A percentile compares a stretch with the other conserved stretches of the same genome.
Conservation (phyloP, 1,140 invertebrate species). For the Antheraea pernyi region DNA sequence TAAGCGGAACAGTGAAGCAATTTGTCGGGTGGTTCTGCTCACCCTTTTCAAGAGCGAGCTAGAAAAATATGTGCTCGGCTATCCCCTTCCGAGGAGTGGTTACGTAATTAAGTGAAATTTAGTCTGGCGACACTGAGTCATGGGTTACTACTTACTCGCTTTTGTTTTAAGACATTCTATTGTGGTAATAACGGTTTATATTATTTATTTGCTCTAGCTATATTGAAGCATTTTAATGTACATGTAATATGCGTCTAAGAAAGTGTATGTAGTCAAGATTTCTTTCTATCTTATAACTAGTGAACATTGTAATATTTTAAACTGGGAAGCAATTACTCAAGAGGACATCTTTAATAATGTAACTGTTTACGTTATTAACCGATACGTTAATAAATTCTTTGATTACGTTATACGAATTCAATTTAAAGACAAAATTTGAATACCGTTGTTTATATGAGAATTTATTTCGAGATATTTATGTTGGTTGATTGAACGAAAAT, state of each 20-base stretch:
- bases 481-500: conserved; percentile 6
- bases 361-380: no score
- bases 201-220: background rate
- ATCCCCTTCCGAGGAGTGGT: conserved; percentile 33
- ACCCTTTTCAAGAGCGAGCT: conserved; percentile 56
- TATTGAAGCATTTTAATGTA: background rate
- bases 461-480: background rate
- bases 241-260: no score
- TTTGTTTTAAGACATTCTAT: background rate
- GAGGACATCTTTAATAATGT: no score
- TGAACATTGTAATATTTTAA: no score
- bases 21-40: conserved; percentile 56
- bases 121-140: conserved; percentile 57
- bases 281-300: no score
- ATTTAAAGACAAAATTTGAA: background rate
- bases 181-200: background rate
- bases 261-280: no score
- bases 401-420: no score
- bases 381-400: no score
- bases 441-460: background rate
- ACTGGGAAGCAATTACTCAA: no score
- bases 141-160: background rate
- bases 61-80: conserved; percentile 50
- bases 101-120: conserved; percentile 52
- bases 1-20: conserved; percentile 58